Conservation (phyloP, 2,888 invertebrate species). For the Heliothis peltigera region DNA sequence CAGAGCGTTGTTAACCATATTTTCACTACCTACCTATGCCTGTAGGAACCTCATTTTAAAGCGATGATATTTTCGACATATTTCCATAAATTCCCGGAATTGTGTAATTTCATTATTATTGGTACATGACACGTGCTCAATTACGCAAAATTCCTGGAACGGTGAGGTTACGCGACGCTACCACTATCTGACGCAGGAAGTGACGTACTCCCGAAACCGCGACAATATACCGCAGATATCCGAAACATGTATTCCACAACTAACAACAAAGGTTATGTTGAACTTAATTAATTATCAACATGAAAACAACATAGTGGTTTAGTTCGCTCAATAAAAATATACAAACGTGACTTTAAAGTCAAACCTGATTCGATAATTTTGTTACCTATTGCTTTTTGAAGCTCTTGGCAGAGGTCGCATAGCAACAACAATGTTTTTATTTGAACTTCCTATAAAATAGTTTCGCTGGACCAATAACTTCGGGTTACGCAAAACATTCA, state of each 20-base stretch:
- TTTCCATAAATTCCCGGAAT: conserved; percentile 34
- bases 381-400: conserved; percentile 2
- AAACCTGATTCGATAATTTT: neutral
- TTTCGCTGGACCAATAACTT: neutral
- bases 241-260: conserved; percentile 7
- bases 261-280: conserved; percentile 13
- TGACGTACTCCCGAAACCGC: conserved; percentile 57
- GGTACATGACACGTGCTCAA: conserved; percentile 64
- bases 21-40: too few species aligned
- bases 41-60: neutral
- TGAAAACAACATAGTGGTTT: neutral
- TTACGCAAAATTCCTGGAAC: conserved; percentile 83
- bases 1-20: too few species aligned
- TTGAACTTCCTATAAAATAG: neutral
- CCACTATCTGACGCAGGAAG: conserved; percentile 80
- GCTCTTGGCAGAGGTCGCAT: neutral
- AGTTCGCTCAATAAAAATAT: neutral
- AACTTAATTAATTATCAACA: neutral
- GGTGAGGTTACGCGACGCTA: conserved; percentile 71
- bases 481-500: conserved; percentile 5
- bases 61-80: conserved; percentile 5
- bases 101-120: conserved; percentile 43
- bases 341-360: neutral
- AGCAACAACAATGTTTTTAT: neutral
- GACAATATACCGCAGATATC: conserved; percentile 32